A percentile compares a stretch with the other conserved stretches of the same genome.
Evolutionary conservation across 2,113 vertebrate genomes (phyloP).

Genomic region (Cavia porcellus): DNA sequence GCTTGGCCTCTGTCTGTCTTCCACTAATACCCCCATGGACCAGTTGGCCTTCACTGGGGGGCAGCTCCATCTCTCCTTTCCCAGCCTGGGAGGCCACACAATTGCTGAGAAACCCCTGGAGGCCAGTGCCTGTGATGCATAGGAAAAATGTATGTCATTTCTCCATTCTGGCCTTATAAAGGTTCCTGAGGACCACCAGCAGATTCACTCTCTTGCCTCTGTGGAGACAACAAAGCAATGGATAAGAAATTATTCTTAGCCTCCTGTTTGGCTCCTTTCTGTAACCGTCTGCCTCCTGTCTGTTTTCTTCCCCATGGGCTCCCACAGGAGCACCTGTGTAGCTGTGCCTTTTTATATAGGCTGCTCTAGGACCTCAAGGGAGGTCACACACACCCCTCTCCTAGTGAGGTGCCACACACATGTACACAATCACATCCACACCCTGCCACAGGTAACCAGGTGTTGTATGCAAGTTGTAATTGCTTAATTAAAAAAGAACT

Average conservation of each 20-base stretch:
- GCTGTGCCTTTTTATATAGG: neutral
- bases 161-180: neutral
- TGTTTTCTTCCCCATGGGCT: neutral
- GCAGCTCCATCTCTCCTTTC: neutral
- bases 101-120: neutral
- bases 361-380: neutral
- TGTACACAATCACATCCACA: neutral
- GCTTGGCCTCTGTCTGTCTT: neutral
- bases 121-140: neutral
- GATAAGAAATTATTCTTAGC: neutral
- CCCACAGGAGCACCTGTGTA: neutral
- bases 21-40: neutral
- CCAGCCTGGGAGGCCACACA: neutral
- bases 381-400: neutral
- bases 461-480: constrained; percentile 21
- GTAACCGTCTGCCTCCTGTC: neutral
- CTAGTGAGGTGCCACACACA: no score
- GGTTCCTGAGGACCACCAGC: neutral
- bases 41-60: neutral
- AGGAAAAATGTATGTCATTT: neutral
- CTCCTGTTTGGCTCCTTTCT: constrained; percentile 19
- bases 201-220: neutral
- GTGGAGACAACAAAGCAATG: neutral
- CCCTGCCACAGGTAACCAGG: neutral
- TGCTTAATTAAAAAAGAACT: constrained; percentile 59